Evolutionary conservation across 2,888 invertebrate species (phyloP).

Genomic region (Spilarctia lutea): DNA sequence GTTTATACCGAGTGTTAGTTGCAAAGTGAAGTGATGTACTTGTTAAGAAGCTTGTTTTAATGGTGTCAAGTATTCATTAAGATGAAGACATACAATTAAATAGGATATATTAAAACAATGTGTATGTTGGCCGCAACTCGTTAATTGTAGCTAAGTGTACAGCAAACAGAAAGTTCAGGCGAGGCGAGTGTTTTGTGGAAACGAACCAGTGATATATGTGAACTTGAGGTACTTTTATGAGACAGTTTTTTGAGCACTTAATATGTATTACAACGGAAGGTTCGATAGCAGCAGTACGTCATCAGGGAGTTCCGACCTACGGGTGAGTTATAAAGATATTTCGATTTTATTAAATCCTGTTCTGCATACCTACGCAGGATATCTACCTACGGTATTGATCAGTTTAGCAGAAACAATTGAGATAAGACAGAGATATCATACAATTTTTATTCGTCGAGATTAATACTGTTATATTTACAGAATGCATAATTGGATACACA

Average conservation of each 20-base stretch:
- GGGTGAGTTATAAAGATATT: slow-evolving; percentile 63
- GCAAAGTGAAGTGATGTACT: slow-evolving; percentile 40
- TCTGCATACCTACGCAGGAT: neutral
- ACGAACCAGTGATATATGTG: slow-evolving; percentile 24
- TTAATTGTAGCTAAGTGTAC: slow-evolving; percentile 63
- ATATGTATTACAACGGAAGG: slow-evolving; percentile 70
- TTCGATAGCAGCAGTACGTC: slow-evolving; percentile 73
- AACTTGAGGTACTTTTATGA: slow-evolving; percentile 25
- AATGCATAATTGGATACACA: neutral
- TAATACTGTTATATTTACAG: neutral
- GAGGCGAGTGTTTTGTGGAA: neutral
- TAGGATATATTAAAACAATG: slow-evolving; percentile 57
- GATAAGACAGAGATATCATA: neutral
- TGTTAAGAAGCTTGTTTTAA: slow-evolving; percentile 44
- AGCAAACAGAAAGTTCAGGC: slow-evolving; percentile 32
- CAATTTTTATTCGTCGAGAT: neutral
- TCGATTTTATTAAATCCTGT: neutral
- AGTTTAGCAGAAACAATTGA: neutral
- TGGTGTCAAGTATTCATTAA: slow-evolving; percentile 57
- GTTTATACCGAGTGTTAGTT: slow-evolving; percentile 32
- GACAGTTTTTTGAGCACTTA: slow-evolving; percentile 22
- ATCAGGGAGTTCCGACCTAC: slow-evolving; percentile 76
- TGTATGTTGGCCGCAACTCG: slow-evolving; percentile 48
- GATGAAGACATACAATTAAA: slow-evolving; percentile 48
- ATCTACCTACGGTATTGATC: neutral